phyloP scores from a whole-genome alignment of 2,113 vertebrate genomes.

The Channa argus region DNA sequence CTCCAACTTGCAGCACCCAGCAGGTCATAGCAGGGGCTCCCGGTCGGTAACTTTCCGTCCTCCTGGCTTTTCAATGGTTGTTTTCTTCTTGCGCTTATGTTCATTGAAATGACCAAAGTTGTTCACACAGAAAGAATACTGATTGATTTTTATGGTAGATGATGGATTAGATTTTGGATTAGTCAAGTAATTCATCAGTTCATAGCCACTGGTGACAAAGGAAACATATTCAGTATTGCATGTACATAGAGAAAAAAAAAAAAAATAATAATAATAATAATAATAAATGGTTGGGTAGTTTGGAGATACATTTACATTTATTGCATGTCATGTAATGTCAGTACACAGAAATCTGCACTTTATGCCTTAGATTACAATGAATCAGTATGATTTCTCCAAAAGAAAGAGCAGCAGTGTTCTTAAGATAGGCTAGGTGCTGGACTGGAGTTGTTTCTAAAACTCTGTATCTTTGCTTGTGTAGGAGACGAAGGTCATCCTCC shows the following conservation, averaged over 20 bases:
- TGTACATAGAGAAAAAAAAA: constrained; percentile 11
- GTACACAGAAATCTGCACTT: neutral
- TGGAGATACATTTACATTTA: constrained; percentile 9
- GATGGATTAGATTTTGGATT: constrained; percentile 26
- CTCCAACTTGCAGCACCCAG: constrained; percentile 82
- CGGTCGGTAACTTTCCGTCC: constrained; percentile 95
- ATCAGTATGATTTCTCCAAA: neutral
- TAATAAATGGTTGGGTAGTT: constrained; percentile 2
- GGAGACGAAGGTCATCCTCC: constrained; percentile 84
- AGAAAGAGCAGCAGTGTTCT: constrained; percentile 13
- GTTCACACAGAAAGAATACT: constrained; percentile 51
- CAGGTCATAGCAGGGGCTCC: constrained; percentile 95
- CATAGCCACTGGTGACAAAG: neutral
- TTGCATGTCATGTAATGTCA: constrained; percentile 25
- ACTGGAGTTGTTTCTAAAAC: constrained; percentile 36
- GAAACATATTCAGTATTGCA: constrained; percentile 18
- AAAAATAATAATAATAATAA: too few relatives aligned
- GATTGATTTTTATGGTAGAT: constrained; percentile 47
- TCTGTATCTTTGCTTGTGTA: constrained; percentile 70
- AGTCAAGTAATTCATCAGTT: neutral
- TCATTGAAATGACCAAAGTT: constrained; percentile 57
- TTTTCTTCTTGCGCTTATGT: constrained; percentile 65
- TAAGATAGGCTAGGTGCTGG: constrained; percentile 47
- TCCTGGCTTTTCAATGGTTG: constrained; percentile 81
- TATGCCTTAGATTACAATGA: neutral